Evolutionary conservation across 2,113 vertebrate species (phyloP).

Genomic region (Trinectes maculatus): DNA sequence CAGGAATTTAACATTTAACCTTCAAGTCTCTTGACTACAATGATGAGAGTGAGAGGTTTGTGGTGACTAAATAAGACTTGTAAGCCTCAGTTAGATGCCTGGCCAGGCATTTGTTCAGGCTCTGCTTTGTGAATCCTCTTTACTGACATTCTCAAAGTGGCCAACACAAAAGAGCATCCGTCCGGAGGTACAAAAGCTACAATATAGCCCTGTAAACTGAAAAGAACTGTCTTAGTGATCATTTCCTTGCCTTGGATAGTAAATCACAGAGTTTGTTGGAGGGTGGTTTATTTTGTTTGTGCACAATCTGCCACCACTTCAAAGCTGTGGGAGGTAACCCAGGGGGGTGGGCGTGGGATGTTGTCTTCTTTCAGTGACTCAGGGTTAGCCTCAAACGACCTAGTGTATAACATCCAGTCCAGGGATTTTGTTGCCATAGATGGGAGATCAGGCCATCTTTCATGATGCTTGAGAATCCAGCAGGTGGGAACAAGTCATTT

Average conservation of each 20-base stretch:
- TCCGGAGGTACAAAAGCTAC: constrained; percentile 67
- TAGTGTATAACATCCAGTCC: constrained; percentile 43
- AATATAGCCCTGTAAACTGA: constrained; percentile 77
- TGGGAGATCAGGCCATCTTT: constrained; percentile 36
- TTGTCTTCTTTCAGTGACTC: constrained; percentile 67
- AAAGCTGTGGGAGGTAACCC: constrained; percentile 69
- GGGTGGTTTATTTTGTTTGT: constrained; percentile 79
- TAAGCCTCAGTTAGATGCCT: constrained; percentile 27
- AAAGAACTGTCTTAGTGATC: constrained; percentile 60
- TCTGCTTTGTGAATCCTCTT: constrained; percentile 62
- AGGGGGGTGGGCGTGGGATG: constrained; percentile 32
- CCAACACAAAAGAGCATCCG: constrained; percentile 64
- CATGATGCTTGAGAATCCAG: constrained; percentile 26
- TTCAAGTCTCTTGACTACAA: neutral
- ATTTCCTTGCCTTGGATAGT: constrained; percentile 73
- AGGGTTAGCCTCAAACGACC: constrained; percentile 69
- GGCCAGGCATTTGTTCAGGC: constrained; percentile 47
- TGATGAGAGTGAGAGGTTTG: constrained; percentile 12
- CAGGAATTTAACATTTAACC: constrained; percentile 30
- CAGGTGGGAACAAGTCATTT: constrained; percentile 45
- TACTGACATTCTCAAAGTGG: constrained; percentile 60
- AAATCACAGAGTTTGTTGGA: constrained; percentile 72
- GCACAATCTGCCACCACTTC: constrained; percentile 78
- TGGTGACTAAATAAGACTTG: constrained; percentile 24
- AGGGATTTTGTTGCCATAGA: constrained; percentile 48